A percentile compares a stretch with the other conserved stretches of the same genome.
Conservation (phyloP, 2,888 invertebrate genomes). For the Stenotaenia linearis region DNA sequence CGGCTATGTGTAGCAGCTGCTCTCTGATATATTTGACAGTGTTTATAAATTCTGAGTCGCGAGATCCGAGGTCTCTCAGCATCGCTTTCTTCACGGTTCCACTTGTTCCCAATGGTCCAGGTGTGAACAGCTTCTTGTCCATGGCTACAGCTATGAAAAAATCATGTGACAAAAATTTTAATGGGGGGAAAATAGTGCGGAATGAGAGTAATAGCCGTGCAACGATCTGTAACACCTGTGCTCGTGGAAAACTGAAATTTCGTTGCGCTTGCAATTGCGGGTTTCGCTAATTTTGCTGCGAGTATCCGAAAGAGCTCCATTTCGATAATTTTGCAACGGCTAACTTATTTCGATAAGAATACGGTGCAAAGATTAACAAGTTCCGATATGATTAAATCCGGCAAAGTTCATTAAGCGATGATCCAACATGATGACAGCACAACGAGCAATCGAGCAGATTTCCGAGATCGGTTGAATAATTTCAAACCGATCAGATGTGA, state of each 20-base stretch:
- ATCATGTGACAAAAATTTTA: background rate
- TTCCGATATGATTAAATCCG: too few relatives aligned
- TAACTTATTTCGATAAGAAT: background rate
- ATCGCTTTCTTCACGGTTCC: conserved; percentile 47
- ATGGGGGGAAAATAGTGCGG: background rate
- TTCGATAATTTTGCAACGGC: background rate
- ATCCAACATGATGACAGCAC: too few relatives aligned
- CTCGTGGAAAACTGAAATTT: background rate
- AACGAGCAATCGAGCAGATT: too few relatives aligned
- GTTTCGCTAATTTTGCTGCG: background rate
- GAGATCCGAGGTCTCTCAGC: conserved; percentile 48
- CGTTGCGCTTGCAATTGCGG: background rate
- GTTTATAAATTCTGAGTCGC: conserved; percentile 49
- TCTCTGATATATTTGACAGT: conserved; percentile 45
- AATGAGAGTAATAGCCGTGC: background rate
- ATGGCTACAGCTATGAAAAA: background rate
- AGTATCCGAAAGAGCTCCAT: background rate
- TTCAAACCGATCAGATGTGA: background rate
- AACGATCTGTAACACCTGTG: background rate
- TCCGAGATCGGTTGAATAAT: too few relatives aligned
- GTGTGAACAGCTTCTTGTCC: conserved; percentile 49
- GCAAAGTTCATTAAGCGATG: too few relatives aligned
- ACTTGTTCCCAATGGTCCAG: conserved; percentile 49
- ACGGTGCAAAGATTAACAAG: too few relatives aligned
- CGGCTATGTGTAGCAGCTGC: conserved; percentile 47